phyloP scores from a whole-genome alignment of 2,888 invertebrate genomes.

The Drosophila hawaiiensis region DNA sequence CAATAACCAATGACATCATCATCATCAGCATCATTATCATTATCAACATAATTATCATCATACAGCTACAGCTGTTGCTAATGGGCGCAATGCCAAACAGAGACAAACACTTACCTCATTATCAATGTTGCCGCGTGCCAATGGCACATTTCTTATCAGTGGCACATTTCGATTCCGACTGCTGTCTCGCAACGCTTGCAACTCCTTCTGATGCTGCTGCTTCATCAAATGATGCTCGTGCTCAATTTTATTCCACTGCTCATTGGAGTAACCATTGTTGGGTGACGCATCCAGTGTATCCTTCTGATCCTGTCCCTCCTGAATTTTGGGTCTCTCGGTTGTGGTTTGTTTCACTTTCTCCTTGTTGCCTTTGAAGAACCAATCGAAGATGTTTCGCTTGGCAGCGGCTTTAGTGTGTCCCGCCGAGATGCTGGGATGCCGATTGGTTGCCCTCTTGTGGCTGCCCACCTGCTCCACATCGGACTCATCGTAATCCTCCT shows the following conservation, averaged over 20 bases:
- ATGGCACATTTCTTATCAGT: constrained; percentile 49
- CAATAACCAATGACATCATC: constrained; percentile 71
- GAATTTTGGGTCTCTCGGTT: constrained; percentile 24
- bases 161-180: constrained; percentile 58
- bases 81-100: constrained; percentile 69
- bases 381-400: constrained; percentile 70
- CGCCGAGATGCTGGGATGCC: constrained; percentile 58
- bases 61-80: constrained; percentile 12
- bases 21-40: constrained; percentile 1
- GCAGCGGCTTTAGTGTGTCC: constrained; percentile 55
- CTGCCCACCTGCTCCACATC: constrained; percentile 2
- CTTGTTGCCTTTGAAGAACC: constrained; percentile 58
- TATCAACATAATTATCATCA: not conserved
- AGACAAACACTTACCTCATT: constrained; percentile 76
- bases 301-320: constrained; percentile 9
- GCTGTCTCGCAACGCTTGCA: constrained; percentile 63
- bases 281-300: constrained; percentile 25
- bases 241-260: constrained; percentile 85
- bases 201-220: constrained; percentile 79
- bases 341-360: constrained; percentile 25
- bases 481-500: constrained; percentile 54
- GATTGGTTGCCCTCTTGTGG: constrained; percentile 24
- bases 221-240: constrained; percentile 81
- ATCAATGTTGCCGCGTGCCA: constrained; percentile 56
- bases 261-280: constrained; percentile 80